Evolutionary conservation across 2,888 invertebrate genomes (phyloP), one percentile per base, ranked within the genome.

Genomic region (Ectropis crepuscularia): DNA sequence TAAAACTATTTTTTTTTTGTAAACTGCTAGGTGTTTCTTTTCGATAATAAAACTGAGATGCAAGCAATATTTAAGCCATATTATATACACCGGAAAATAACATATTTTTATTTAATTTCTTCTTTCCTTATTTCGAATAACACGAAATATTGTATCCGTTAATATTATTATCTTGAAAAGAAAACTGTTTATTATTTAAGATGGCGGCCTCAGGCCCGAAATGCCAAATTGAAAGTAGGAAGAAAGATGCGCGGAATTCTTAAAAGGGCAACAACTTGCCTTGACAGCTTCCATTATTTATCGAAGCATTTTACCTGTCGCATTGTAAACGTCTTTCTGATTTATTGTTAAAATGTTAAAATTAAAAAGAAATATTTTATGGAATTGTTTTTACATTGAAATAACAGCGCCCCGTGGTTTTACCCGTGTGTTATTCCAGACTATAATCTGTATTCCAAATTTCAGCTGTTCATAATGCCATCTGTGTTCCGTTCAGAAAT

Each of bases 191-290:
- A 38, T 61, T 57, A 61, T 61, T 51, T 6, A 54, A 60, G 46
- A 60, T 48, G 38, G 28, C 8, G 59, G 48, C 67, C 58, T 65
- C 53, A 57, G 57, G 39, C n/a, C 46, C 45, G 12, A 60, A 63
- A 65, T 65, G 57, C 39, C 48, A 60, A 57, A 51, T 55, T 36
- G 63, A 70, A 70, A 70, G 66, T 55, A 70, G 65, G 66, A 70
- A 70, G 70, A 61, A 62, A 67, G 54, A 58, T 63, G 60, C 54
- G 48, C 64, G 51, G 38, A 51, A 38, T 48, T n/a, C 38, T 38
- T 37, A 12, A 61, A 65, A 65, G 60, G 64, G 60, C 60, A 64
- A 8, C 43, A 37, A 51, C 59, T 53, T 43, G 46, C 60, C 63
- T 63, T 59, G 54, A 41, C 54, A 41, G 46, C 12, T 28, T 11